Conservation (phyloP, 2,888 invertebrate species). For the Pristionchus exspectatus region DNA sequence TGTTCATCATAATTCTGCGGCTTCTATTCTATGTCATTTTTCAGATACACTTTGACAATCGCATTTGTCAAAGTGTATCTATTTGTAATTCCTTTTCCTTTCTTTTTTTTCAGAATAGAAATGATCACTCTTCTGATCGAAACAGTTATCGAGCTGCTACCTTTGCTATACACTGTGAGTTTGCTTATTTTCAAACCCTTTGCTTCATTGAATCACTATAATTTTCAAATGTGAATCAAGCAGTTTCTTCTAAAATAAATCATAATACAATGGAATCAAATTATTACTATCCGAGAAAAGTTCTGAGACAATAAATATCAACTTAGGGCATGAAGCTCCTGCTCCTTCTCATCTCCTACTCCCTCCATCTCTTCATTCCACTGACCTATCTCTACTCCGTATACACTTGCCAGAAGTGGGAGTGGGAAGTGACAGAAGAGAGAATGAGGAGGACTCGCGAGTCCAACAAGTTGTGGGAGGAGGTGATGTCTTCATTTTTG, state of each 20-base stretch:
- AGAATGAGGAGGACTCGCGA: not conserved
- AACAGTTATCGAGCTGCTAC: not conserved
- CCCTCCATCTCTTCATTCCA: not conserved
- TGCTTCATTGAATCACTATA: too few species aligned
- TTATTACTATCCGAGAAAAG: not conserved
- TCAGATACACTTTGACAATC: too few species aligned
- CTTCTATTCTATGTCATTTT: too few species aligned
- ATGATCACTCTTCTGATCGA: not conserved
- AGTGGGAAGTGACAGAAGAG: not conserved
- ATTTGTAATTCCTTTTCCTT: too few species aligned
- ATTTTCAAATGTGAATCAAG: too few species aligned
- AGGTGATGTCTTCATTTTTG: not conserved
- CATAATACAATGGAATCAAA: too few species aligned
- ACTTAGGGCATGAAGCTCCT: not conserved
- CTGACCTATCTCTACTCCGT: not conserved
- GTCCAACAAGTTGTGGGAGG: not conserved
- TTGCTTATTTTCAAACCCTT: not conserved
- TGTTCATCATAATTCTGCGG: too few species aligned
- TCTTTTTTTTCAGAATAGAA: too few species aligned
- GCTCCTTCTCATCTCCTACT: not conserved
- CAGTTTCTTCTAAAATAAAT: too few species aligned
- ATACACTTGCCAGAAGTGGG: conserved; percentile 25
- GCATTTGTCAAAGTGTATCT: too few species aligned
- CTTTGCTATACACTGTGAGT: not conserved
- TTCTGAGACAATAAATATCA: not conserved